phyloP scores from a whole-genome alignment of 1,140 invertebrate genomes.

The Babylonia areolata region DNA sequence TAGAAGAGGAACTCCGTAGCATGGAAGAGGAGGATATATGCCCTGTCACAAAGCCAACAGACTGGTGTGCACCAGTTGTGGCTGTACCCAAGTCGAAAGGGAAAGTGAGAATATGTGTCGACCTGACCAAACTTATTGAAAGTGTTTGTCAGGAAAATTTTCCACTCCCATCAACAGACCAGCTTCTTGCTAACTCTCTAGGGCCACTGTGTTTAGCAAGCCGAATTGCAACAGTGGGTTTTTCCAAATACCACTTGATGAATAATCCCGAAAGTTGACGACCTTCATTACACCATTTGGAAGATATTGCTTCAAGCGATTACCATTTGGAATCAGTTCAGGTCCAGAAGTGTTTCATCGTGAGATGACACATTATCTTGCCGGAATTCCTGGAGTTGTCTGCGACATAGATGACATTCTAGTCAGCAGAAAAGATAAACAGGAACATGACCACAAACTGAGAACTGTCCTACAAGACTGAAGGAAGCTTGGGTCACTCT shows the following conservation, averaged over 20 bases:
- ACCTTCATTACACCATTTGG: neutral
- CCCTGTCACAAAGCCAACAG: neutral
- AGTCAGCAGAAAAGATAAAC: too few species aligned
- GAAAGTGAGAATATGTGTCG: neutral
- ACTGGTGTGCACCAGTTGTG: neutral
- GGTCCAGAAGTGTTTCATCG: neutral
- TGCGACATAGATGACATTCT: too few species aligned
- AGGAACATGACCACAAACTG: too few species aligned
- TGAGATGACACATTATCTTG: too few species aligned
- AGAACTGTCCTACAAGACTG: too few species aligned
- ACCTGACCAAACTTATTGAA: neutral
- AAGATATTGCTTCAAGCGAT: too few species aligned
- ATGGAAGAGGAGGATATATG: neutral
- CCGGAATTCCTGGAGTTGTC: too few species aligned
- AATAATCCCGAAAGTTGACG: neutral
- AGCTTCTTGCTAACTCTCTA: neutral
- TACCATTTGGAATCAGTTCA: too few species aligned
- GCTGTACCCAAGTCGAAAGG: neutral
- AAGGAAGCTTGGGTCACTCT: too few species aligned
- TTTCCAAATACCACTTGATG: neutral
- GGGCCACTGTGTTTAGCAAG: neutral
- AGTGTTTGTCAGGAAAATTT: neutral
- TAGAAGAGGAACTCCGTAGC: neutral
- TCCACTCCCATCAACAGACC: neutral
- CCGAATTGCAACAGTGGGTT: neutral